Base-by-base conservation (phyloP, 2,797 vertebrate species). In the Perodicticus potto region DNA sequence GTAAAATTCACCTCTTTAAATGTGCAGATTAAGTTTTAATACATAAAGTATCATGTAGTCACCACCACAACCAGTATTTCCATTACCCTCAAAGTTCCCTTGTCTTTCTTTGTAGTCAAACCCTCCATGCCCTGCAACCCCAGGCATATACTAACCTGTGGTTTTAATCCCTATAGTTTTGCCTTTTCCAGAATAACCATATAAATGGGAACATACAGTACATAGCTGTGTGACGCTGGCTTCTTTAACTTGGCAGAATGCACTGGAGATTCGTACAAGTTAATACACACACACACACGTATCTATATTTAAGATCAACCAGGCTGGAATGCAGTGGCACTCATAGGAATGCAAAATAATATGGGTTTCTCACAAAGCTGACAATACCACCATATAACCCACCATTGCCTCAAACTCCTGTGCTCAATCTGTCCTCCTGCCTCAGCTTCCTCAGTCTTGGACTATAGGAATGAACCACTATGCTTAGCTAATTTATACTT, bases 71-170 rank as follows among this genome's bases (percentile, higher is more conserved):
- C 63, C 37, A 80, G 34, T 59, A 84, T 34, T 55, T 61, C 80
- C 32, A 67, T 5, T 19, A 53, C 4, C 10, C 14, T 27, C 25
- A 10, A 65, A 23, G 11, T 20, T 40, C 32, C 40, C 37, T 34
- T n/a, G 37, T n/a, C 11, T 32, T 12, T 88, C 83, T 80, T 27
- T 63, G 25, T 8, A 34, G 61, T 40, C 55, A 63, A 9, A 27
- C 40, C 22, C 27, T 34, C 20, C 23, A 7, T 0, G 16, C 2
- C 59, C 11, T 1, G 16, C 55, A 55, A 55, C 8, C 3, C 17
- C 53, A 43, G 43, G 32, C 67, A 70, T 76, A 81, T 4, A 78
- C 14, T 3, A 22, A 45, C 25, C 40, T 49, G 16, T 59, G 23
- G 34, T 40, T n/a, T 67, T 57, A 77, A 77, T 40, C 14, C 11